Conservation (phyloP, 2,113 vertebrate species). For the Oncorhynchus kisutch region DNA sequence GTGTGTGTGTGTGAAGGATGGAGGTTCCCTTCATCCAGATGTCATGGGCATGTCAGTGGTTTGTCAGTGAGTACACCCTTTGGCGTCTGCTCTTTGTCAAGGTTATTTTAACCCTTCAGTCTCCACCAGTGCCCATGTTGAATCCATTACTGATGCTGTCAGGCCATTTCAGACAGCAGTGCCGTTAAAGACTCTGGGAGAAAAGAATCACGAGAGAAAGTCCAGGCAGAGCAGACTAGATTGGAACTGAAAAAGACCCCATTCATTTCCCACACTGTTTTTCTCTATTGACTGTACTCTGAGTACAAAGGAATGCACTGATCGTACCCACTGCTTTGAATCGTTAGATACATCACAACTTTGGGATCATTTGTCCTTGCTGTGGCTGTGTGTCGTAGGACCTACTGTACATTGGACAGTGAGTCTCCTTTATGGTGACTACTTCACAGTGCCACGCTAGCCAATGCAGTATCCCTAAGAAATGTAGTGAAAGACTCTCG, state of each 20-base stretch:
- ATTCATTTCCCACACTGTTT: neutral
- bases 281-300: neutral
- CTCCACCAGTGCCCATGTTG: neutral
- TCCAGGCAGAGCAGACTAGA: neutral
- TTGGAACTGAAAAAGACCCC: neutral
- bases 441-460: too few relatives aligned
- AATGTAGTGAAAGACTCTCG: neutral
- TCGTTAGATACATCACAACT: neutral
- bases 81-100: conserved; percentile 5
- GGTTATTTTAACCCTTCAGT: conserved; percentile 11
- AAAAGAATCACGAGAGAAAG: neutral
- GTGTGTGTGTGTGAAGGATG: neutral
- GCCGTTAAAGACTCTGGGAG: neutral
- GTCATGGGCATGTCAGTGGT: neutral
- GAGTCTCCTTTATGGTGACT: too few relatives aligned
- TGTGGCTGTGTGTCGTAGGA: too few relatives aligned
- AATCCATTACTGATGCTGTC: neutral
- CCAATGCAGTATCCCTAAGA: too few relatives aligned
- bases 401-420: too few relatives aligned
- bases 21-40: conserved; percentile 8
- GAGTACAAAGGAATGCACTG: neutral
- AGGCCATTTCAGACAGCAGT: neutral
- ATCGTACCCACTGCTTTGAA: neutral
- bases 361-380: neutral
- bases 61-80: neutral